Evolutionary conservation across 2,113 vertebrate species (phyloP).

Genomic region (Xenus cinereus): DNA sequence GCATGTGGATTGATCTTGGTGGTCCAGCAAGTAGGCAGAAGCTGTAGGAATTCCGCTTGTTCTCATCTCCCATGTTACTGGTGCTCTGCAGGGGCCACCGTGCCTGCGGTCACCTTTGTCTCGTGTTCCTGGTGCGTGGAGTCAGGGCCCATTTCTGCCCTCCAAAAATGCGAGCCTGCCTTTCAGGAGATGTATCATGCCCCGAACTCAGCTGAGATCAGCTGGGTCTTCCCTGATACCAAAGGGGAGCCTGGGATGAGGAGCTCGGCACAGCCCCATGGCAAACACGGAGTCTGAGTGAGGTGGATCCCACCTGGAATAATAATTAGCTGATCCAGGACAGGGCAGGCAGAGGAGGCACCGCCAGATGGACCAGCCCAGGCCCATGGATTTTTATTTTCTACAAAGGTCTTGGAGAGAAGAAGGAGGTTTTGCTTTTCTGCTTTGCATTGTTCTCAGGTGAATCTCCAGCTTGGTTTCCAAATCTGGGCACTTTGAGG

Average conservation of each 20-base stretch:
- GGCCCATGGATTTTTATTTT: not conserved
- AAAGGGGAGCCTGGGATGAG: not conserved
- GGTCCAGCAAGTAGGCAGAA: not conserved
- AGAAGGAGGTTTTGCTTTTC: not conserved
- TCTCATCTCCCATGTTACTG: accelerated
- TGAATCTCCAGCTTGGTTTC: not conserved
- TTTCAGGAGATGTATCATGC: not conserved
- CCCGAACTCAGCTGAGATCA: not conserved
- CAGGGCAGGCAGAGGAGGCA: not conserved
- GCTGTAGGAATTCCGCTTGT: not conserved
- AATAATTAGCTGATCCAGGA: not conserved
- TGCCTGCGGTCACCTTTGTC: accelerated
- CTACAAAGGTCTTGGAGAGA: not conserved
- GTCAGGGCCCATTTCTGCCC: not conserved
- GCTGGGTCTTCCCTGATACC: not conserved
- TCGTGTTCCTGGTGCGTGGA: not conserved
- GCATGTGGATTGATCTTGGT: not conserved
- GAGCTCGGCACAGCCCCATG: not conserved
- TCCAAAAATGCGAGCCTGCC: no score
- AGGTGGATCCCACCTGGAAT: not conserved
- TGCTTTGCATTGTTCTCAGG: not conserved
- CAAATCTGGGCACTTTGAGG: not conserved
- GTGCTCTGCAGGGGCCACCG: not conserved
- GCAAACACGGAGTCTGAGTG: not conserved
- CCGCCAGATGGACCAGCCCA: not conserved